Conservation (phyloP, 2,888 invertebrate genomes). For the Catonia carolina region DNA sequence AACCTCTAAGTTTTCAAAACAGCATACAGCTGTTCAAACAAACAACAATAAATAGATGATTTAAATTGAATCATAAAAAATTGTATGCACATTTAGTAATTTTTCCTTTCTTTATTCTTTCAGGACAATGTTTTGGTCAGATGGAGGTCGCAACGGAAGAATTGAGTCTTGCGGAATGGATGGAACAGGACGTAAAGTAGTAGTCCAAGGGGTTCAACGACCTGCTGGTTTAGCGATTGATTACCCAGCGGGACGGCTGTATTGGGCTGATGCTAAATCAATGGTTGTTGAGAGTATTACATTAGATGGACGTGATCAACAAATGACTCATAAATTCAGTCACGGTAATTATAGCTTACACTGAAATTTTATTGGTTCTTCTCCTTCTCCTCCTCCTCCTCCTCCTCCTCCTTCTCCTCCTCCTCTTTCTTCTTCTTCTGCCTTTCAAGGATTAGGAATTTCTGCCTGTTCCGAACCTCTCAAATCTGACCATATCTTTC, state of each 20-base stretch:
- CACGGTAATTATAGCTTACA: constrained; percentile 40
- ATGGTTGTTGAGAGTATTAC: constrained; percentile 61
- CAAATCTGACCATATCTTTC: no score
- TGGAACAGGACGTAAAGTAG: constrained; percentile 51
- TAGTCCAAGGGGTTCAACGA: constrained; percentile 57
- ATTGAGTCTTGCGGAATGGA: constrained; percentile 60
- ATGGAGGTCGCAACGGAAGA: constrained; percentile 56
- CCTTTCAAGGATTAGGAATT: no score
- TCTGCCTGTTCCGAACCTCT: no score
- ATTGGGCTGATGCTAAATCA: constrained; percentile 79
- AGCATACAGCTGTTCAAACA: no score
- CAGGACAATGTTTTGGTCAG: constrained; percentile 70
- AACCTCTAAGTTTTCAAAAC: no score
- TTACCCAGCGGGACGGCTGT: constrained; percentile 64
- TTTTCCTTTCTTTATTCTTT: constrained; percentile 28
- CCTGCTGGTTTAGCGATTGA: constrained; percentile 71
- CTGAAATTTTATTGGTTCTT: background rate
- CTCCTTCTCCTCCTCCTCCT: background rate
- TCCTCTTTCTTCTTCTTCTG: no score
- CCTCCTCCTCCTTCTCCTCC: background rate
- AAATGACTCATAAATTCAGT: constrained; percentile 51
- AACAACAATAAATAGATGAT: no score
- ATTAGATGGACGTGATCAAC: constrained; percentile 61
- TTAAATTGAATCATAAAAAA: no score
- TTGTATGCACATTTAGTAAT: no score